Base-by-base conservation (phyloP, 2,113 vertebrate genomes). In the Nesoenas mayeri region DNA sequence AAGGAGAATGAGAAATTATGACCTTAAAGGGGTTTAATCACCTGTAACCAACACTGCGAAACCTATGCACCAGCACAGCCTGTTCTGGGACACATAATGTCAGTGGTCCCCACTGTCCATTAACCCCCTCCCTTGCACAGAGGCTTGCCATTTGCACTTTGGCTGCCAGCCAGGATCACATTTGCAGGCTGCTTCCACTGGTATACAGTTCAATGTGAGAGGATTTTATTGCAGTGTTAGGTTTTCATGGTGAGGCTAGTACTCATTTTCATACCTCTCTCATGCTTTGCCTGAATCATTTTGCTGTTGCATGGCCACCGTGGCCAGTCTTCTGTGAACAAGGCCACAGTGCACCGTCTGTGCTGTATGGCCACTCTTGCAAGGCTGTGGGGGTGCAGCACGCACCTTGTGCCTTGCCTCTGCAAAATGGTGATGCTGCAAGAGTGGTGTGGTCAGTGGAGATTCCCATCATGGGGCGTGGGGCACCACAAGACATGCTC, bases 91-190 rank as follows among this genome's bases (percentile, higher is more conserved):
- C 26, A 28, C 0, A 0, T 84, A 82, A 72, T 28, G 88, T 29
- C 62, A 79, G 53, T 47, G 66, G 31, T 93, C 62, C 12, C 36
- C 12, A 20, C 40, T 66, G 75, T 40, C 50, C 75, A 80, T 95
- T 94, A 90, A 92, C 70, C 25, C 51, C 65, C 13, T 79, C 69
- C 18, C 77, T 62, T 53, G 62, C 91, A 65, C 71, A 78, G 66
- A 72, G 62, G 10, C 56, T 77, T 92, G 31, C 47, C 32, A 34
- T 92, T 80, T 88, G 40, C 66, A 66, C n/a, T n/a, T 82, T 93
- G 94, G 94, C 88, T 83, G 82, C 25, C 67, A 83, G 82, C 92
- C 95, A 96, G 67, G 22, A 58, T 83, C 79, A 70, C 91, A 93
- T 97, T 96, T 92, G 70, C 34, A 54, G 54, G 17, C 67, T 78